phyloP scores from a whole-genome alignment of 1,140 invertebrate genomes.

The Pseudachorutes palmiensis region DNA sequence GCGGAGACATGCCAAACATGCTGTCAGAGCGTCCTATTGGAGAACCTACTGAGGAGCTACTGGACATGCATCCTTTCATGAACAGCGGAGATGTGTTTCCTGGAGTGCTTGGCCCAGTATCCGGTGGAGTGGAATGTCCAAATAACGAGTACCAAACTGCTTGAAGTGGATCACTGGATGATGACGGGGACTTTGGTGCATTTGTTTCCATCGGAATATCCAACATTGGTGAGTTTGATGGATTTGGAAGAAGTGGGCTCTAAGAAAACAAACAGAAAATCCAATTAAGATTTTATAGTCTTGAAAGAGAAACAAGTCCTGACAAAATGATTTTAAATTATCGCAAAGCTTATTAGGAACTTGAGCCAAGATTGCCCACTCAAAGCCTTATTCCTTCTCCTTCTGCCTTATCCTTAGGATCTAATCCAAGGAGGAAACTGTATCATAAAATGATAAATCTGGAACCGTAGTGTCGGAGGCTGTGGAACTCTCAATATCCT shows the following conservation, averaged over 20 bases:
- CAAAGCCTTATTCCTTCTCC: background rate
- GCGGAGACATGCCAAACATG: constrained; percentile 20
- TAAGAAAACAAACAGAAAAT: constrained; percentile 20
- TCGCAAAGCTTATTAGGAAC: background rate
- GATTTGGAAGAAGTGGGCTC: constrained; percentile 35
- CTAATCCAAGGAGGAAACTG: background rate
- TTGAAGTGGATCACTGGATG: constrained; percentile 36
- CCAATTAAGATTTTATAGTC: constrained; percentile 1
- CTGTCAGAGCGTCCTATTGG: constrained; percentile 24
- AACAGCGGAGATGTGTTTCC: constrained; percentile 37
- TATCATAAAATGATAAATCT: constrained; percentile 6
- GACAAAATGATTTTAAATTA: background rate
- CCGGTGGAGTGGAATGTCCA: constrained; percentile 33
- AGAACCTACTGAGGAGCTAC: constrained; percentile 21
- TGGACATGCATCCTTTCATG: constrained; percentile 25
- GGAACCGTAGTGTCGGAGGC: background rate
- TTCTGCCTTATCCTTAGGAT: background rate
- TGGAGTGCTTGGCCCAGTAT: constrained; percentile 27
- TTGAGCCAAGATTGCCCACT: background rate
- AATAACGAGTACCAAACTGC: constrained; percentile 38
- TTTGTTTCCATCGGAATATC: constrained; percentile 38
- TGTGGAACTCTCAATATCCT: background rate
- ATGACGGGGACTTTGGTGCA: constrained; percentile 32
- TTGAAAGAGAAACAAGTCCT: background rate
- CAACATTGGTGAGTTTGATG: constrained; percentile 31